Conservation (phyloP, 2,797 vertebrate genomes). For the Microctenopoma steveboyesi region DNA sequence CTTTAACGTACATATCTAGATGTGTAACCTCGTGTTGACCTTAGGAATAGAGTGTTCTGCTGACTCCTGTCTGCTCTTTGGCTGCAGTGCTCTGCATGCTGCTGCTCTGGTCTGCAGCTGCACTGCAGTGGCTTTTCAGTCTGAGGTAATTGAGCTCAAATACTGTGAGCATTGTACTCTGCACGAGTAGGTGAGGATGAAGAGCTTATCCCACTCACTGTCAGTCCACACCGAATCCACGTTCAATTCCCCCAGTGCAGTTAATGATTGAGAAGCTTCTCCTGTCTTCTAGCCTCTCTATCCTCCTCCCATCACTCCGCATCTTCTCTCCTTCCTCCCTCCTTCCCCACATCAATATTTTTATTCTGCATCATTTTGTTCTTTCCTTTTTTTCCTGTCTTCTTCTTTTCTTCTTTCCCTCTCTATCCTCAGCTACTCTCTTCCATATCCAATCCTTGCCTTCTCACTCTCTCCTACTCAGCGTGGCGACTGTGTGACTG, state of each 20-base stretch:
- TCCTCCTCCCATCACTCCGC: slow-evolving; percentile 5
- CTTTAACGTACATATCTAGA: neutral
- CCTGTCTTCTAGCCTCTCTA: neutral
- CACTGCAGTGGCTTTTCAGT: slow-evolving; percentile 80
- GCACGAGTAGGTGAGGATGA: neutral
- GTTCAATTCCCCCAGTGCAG: neutral
- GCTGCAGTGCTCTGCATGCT: slow-evolving; percentile 61
- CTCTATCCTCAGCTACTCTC: slow-evolving; percentile 1
- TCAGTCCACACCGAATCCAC: neutral
- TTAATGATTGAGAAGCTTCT: slow-evolving; percentile 20
- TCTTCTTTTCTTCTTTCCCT: neutral
- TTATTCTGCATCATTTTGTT: slow-evolving; percentile 2
- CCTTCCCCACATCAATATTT: slow-evolving; percentile 14
- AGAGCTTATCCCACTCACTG: slow-evolving; percentile 11
- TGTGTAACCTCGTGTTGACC: neutral
- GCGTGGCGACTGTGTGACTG: slow-evolving; percentile 62
- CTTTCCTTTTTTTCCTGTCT: neutral
- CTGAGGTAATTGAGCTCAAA: slow-evolving; percentile 64
- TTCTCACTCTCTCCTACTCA: slow-evolving; percentile 32
- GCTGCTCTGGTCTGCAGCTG: slow-evolving; percentile 77
- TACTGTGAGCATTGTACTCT: neutral
- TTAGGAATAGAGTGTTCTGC: neutral
- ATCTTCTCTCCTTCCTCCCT: neutral
- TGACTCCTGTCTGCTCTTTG: slow-evolving; percentile 19
- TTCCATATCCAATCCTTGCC: slow-evolving; percentile 1